Conservation (phyloP, 2,888 invertebrate species). For the Trilocha varians region DNA sequence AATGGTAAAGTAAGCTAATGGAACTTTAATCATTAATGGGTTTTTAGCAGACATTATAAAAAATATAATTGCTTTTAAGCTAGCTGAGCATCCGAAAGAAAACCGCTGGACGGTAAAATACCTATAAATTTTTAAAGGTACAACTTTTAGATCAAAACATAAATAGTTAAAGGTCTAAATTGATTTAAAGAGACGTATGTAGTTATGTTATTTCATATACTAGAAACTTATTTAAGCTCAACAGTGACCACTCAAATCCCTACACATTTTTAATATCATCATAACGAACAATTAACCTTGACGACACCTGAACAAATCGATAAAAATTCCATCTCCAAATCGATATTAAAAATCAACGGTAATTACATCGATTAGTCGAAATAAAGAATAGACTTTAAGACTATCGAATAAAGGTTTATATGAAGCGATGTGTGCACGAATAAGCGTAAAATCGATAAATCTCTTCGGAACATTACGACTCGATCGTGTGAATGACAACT, state of each 20-base stretch:
- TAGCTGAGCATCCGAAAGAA: too few species aligned
- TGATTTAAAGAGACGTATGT: too few species aligned
- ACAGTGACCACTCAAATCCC: not conserved
- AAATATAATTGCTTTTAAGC: not conserved
- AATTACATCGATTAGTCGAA: not conserved
- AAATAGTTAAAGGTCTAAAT: too few species aligned
- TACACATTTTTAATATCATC: not conserved
- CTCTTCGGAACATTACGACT: conserved; percentile 22
- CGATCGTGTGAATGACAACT: conserved; percentile 19
- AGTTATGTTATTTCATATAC: too few species aligned
- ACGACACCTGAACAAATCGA: not conserved
- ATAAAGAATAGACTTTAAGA: not conserved
- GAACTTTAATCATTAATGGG: too few species aligned
- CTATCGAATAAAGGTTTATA: not conserved
- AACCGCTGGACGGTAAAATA: too few species aligned
- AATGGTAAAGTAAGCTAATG: too few species aligned
- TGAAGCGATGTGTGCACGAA: not conserved
- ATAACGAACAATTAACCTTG: not conserved
- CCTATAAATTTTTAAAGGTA: too few species aligned
- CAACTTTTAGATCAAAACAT: too few species aligned
- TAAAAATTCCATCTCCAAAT: not conserved
- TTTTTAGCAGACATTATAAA: not conserved
- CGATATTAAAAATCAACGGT: not conserved
- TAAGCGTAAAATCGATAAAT: conserved; percentile 23
- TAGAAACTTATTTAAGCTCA: not conserved